A percentile compares a stretch with the other conserved stretches of the same genome.
phyloP scores from a whole-genome alignment of 2,888 invertebrate genomes.

The Mamestra brassicae region DNA sequence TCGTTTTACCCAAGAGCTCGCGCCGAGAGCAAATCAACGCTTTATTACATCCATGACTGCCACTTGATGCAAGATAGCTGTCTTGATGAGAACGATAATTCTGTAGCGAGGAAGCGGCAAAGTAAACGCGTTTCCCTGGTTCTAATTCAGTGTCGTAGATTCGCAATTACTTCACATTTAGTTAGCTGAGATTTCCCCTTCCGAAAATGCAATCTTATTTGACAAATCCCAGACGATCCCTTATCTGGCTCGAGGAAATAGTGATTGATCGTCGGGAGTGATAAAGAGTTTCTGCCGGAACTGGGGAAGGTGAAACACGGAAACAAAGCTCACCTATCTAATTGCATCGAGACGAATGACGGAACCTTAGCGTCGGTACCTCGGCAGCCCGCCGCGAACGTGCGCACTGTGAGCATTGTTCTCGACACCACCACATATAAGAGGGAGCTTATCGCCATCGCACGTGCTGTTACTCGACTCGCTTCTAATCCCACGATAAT shows the following conservation, averaged over 20 bases:
- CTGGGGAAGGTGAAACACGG: conserved; percentile 75
- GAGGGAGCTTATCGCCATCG: conserved; percentile 77
- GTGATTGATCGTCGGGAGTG: conserved; percentile 76
- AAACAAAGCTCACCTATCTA: conserved; percentile 79
- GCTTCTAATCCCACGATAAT: conserved; percentile 84
- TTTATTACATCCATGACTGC: conserved; percentile 67
- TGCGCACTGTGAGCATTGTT: conserved; percentile 75
- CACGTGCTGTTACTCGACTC: conserved; percentile 79
- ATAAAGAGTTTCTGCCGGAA: conserved; percentile 80
- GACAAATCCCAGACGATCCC: conserved; percentile 74
- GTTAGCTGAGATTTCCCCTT: conserved; percentile 68
- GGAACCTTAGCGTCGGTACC: conserved; percentile 68
- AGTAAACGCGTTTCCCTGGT: conserved; percentile 65
- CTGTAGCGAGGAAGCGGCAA: conserved; percentile 65
- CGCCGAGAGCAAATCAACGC: conserved; percentile 69
- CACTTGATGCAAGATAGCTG: conserved; percentile 69
- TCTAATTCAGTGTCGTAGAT: conserved; percentile 70
- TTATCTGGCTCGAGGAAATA: conserved; percentile 73
- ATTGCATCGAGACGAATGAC: conserved; percentile 78
- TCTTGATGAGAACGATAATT: conserved; percentile 73
- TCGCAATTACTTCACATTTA: conserved; percentile 71
- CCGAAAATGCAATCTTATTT: conserved; percentile 71
- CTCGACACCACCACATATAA: conserved; percentile 69
- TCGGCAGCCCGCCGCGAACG: conserved; percentile 68
- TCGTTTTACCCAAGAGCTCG: conserved; percentile 67